Conservation (phyloP, 2,888 invertebrate species). For the Metallyticus violacea region DNA sequence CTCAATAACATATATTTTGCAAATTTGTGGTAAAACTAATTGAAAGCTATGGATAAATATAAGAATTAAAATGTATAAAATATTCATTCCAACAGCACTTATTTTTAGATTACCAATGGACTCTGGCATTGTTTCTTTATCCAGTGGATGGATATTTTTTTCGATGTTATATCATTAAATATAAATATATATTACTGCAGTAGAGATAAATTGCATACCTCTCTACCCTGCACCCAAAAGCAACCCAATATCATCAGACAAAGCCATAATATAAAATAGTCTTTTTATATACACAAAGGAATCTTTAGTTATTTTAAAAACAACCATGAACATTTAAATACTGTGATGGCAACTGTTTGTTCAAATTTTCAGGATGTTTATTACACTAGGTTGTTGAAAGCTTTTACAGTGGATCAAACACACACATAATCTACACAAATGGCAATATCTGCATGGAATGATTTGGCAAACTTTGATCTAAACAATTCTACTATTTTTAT, state of each 20-base stretch:
- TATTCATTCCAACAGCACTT: not conserved
- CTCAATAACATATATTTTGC: too few species aligned
- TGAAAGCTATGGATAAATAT: not conserved
- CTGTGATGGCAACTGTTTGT: not conserved
- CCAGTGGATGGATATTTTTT: not conserved
- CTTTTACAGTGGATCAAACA: not conserved
- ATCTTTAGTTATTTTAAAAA: not conserved
- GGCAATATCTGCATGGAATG: not conserved
- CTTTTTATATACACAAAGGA: not conserved
- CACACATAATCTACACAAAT: not conserved
- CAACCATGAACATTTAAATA: not conserved
- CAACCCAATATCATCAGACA: not conserved
- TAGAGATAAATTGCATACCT: not conserved
- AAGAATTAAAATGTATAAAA: not conserved
- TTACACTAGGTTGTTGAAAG: not conserved
- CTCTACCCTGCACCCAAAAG: not conserved
- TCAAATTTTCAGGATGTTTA: not conserved
- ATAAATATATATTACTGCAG: too few species aligned
- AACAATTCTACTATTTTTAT: not conserved
- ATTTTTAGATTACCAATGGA: not conserved
- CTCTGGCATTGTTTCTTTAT: not conserved
- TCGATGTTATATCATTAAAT: not conserved
- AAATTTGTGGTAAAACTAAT: not conserved
- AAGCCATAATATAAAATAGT: not conserved
- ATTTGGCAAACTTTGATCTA: not conserved